These are phyloP conservation scores for Dasyprocta punctata DNA, from an alignment of 2,113 vertebrate genomes.

Conservation along the genomic window DNA sequence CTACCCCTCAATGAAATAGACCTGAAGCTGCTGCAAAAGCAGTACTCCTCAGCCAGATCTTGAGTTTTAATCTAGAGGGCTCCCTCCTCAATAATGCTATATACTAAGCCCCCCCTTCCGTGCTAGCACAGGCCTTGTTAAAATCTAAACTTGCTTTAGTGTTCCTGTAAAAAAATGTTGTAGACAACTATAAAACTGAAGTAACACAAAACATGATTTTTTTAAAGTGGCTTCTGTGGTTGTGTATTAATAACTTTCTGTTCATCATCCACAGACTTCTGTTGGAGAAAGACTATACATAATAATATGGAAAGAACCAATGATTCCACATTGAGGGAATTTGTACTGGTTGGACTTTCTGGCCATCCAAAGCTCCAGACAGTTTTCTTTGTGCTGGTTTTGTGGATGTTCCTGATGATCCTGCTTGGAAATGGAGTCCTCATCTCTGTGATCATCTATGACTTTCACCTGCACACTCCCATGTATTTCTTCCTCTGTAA, in stretches of 20 bases:
- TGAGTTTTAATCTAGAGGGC: background rate
- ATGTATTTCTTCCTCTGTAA: conserved; percentile 81
- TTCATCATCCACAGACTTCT: conserved; percentile 10
- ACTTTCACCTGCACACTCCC: conserved; percentile 71
- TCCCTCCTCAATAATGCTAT: background rate
- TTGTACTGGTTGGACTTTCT: conserved; percentile 74
- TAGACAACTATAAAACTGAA: background rate
- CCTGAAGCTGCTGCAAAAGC: background rate
- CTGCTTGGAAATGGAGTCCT: conserved; percentile 75
- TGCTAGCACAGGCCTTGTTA: background rate
- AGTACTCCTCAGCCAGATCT: background rate
- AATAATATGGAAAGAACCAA: conserved; percentile 65
- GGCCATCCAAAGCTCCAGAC: conserved; percentile 60
- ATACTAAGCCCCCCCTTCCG: rapidly evolving
- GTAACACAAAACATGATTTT: background rate
- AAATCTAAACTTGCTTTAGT: background rate
- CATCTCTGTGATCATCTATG: conserved; percentile 61
- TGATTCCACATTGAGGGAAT: conserved; percentile 59
- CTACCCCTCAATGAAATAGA: background rate
- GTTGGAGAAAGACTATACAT: background rate
- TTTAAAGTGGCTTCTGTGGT: background rate
- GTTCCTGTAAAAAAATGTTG: background rate
- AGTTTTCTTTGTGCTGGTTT: conserved; percentile 65
- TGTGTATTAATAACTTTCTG: conserved; percentile 6
- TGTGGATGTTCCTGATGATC: conserved; percentile 70